Evolutionary conservation across 2,113 vertebrate species (phyloP), one percentile per base, ranked within the genome.

Genomic region (Aramus guarauna): DNA sequence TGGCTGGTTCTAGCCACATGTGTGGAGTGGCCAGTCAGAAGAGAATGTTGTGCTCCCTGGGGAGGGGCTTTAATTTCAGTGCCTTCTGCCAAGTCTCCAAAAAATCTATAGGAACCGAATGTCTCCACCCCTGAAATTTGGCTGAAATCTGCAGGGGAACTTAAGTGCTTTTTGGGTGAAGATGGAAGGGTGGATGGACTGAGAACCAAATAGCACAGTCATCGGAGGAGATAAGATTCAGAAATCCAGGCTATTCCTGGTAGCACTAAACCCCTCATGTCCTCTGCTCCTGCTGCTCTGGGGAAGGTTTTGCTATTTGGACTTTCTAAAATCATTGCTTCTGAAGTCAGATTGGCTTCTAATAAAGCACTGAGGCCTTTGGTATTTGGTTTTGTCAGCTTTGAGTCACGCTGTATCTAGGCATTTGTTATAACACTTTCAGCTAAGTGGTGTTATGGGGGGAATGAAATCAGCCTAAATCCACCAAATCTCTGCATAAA

Each of bases 11-110:
- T 17, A 43, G 39, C 36, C 17, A 1, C 0, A 1, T 12, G 2
- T 50, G 60, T 1, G 2, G 37, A 32, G 76, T 45, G 59, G 59
- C 36, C 0, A 19, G 27, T 37, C 0, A 0, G 30, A 43, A n/a
- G 45, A 62, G 39, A 2, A 30, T 60, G 6, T 26, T 7, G 43
- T 19, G 0, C 29, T 91, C 64, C 29, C 41, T 19, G 32, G 41
- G 50, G 72, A 81, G 52, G 23, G 32, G 12, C 48, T 69, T 66
- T 37, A 32, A n/a, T 56, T 63, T 47, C 18, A 32, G 56, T 15
- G 15, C 30, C 23, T 75, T 71, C 60, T 94, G 56, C 72, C 39
- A 68, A 1, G 32, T 24, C 52, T 29, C 22, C 0, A 27, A 45
- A 67, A 76, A 75, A 71, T 74, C 69, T 39, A 17, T 71, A 85